Conservation (phyloP, 2,888 invertebrate genomes). For the Hermodice carunculata region DNA sequence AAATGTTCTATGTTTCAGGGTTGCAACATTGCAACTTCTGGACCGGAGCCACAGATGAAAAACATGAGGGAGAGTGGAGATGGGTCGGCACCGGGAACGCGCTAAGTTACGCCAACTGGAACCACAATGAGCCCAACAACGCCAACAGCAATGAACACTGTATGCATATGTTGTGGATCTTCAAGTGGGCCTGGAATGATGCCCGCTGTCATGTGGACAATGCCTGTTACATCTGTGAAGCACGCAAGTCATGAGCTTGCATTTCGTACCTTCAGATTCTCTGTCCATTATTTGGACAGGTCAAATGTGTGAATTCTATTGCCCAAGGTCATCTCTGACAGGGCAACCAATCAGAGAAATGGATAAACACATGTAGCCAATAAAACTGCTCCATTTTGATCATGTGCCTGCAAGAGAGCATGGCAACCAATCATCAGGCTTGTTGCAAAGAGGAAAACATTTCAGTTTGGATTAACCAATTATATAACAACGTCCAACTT, state of each 20-base stretch:
- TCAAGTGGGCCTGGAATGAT: constrained; percentile 44
- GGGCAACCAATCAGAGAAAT: no score
- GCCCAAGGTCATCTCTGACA: no score
- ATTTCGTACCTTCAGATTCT: no score
- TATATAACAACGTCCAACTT: no score
- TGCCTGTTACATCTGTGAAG: constrained; percentile 41
- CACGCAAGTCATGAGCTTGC: not conserved
- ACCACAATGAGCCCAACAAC: constrained; percentile 44
- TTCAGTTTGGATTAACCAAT: no score
- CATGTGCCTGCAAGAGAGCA: no score
- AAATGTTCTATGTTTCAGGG: constrained; percentile 36
- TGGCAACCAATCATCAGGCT: no score
- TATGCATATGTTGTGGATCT: constrained; percentile 42
- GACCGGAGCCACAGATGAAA: constrained; percentile 28
- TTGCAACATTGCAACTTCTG: constrained; percentile 43
- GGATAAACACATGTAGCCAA: no score
- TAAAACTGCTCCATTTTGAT: no score
- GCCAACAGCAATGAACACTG: constrained; percentile 40
- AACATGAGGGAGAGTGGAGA: constrained; percentile 26
- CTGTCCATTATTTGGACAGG: no score
- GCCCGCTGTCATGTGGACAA: constrained; percentile 34
- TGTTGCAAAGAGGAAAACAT: no score
- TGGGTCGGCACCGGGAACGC: constrained; percentile 28
- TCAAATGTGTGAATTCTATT: no score
- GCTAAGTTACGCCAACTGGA: constrained; percentile 40